Evolutionary conservation across 2,113 vertebrate genomes (phyloP).

Genomic region (Daubentonia madagascariensis): DNA sequence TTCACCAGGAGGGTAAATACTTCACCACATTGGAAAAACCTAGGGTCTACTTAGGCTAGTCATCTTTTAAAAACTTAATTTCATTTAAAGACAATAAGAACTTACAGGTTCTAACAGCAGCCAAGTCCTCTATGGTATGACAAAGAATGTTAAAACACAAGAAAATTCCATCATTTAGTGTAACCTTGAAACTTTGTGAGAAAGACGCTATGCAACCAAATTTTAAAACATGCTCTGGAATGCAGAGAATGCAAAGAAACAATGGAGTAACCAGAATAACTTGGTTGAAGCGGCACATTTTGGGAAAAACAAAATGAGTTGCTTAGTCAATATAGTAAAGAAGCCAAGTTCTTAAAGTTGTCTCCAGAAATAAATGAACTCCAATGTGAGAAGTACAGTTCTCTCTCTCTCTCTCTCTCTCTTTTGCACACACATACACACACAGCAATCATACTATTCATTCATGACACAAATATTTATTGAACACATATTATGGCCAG

Average conservation of each 20-base stretch:
- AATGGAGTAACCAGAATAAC: conserved; percentile 24
- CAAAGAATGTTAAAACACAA: conserved; percentile 22
- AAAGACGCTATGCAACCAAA: background rate
- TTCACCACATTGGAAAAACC: background rate
- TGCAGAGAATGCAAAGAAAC: conserved; percentile 36
- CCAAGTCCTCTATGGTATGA: background rate
- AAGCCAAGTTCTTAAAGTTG: background rate
- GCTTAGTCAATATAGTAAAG: background rate
- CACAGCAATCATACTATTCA: background rate
- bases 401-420: background rate
- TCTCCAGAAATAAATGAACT: conserved; percentile 48
- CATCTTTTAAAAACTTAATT: conserved; percentile 2
- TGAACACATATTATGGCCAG: background rate
- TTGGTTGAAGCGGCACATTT: conserved; percentile 27
- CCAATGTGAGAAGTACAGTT: background rate
- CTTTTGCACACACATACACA: background rate
- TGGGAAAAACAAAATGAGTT: background rate
- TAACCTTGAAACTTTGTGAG: conserved; percentile 37
- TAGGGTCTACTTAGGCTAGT: background rate
- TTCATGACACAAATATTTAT: background rate
- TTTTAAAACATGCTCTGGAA: conserved; percentile 44
- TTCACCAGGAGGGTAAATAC: background rate
- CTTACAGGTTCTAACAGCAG: background rate
- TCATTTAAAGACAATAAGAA: conserved; percentile 40
- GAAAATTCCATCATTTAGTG: conserved; percentile 25